Conservation (phyloP, 2,888 invertebrate genomes). For the Euplexia lucipara region DNA sequence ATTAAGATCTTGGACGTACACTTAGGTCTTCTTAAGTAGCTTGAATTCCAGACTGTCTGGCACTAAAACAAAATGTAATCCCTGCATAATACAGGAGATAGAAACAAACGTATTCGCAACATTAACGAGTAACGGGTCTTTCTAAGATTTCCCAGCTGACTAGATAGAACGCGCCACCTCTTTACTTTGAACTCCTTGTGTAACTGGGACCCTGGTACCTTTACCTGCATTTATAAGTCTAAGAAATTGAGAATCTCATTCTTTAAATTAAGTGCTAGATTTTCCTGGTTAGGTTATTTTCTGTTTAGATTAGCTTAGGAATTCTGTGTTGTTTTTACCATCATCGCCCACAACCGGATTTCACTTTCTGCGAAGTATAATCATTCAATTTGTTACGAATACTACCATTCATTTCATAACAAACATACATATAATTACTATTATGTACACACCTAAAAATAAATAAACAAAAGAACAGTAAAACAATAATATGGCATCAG, state of each 20-base stretch:
- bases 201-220: conserved; percentile 37
- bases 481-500: too few relatives aligned
- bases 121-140: conserved; percentile 53
- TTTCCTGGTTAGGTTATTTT: not conserved
- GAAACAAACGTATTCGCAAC: conserved; percentile 40
- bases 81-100: conserved; percentile 39
- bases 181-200: conserved; percentile 26
- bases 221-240: conserved; percentile 33
- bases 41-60: conserved; percentile 1
- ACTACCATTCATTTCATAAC: too few relatives aligned
- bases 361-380: too few relatives aligned
- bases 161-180: conserved; percentile 27
- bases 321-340: too few relatives aligned
- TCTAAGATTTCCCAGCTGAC: conserved; percentile 55
- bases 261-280: not conserved
- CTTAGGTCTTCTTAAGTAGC: not conserved
- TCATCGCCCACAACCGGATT: too few relatives aligned
- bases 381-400: too few relatives aligned
- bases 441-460: too few relatives aligned
- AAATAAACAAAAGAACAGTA: too few relatives aligned
- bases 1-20: too few relatives aligned
- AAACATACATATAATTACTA: too few relatives aligned
- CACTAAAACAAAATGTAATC: conserved; percentile 33
- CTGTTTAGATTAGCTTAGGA: too few relatives aligned
- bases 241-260: too few relatives aligned